A percentile compares a stretch with the other conserved stretches of the same genome.
phyloP scores from a whole-genome alignment of 2,113 vertebrate genomes.

The Siphamia tubifer region DNA sequence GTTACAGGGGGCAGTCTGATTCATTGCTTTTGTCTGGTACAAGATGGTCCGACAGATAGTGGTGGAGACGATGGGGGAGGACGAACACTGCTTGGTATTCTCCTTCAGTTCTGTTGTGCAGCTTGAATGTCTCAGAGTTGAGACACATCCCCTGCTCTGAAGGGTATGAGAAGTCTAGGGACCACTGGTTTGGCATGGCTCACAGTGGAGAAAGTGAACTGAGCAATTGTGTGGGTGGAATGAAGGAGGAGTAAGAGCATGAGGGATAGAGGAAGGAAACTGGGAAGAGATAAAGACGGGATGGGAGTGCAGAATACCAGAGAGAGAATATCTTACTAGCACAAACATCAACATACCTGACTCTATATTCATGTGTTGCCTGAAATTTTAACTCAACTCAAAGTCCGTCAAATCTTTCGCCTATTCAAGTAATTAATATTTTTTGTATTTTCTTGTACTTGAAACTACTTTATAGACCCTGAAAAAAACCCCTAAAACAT shows the following conservation, averaged over 20 bases:
- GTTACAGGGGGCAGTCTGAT: constrained; percentile 55
- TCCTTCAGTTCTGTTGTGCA: constrained; percentile 22
- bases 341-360: constrained; percentile 1
- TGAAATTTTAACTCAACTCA: not conserved
- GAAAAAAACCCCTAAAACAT: not conserved
- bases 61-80: not conserved
- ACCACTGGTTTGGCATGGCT: constrained; percentile 30
- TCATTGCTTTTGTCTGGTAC: constrained; percentile 61
- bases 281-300: not conserved
- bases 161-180: constrained; percentile 47
- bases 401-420: not conserved
- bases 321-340: constrained; percentile 8
- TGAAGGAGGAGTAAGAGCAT: not conserved
- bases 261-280: not conserved
- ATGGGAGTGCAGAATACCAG: constrained; percentile 38
- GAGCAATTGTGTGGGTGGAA: constrained; percentile 42
- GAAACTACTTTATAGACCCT: not conserved
- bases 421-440: not conserved
- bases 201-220: constrained; percentile 26
- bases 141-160: constrained; percentile 31
- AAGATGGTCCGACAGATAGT: constrained; percentile 35
- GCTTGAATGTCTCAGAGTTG: constrained; percentile 36
- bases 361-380: not conserved
- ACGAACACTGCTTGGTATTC: constrained; percentile 66
- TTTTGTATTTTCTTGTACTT: not conserved